Evolutionary conservation across 2,888 invertebrate species (phyloP), one percentile per base, ranked within the genome.

Genomic region (Drosophila atripex): DNA sequence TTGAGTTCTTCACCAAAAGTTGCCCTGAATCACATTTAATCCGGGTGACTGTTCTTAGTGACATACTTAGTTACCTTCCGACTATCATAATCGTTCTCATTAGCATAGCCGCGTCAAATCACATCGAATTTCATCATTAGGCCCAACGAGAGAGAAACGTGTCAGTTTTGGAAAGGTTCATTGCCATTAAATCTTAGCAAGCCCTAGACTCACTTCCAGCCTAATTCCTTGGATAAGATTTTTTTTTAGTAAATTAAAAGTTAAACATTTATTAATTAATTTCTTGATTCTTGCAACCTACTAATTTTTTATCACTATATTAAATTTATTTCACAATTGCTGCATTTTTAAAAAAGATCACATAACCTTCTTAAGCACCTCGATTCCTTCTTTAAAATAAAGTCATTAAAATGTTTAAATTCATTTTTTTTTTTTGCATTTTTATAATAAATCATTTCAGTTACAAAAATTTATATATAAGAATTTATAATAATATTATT

Each of bases 11-110:
- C 21, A 23, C 18, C 11, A 35, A 53, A 45, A 45, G 6, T 30
- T 66, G 28, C 66, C 30, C 64, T 64, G 64, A 64, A 46, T 64
- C 45, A 64, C 45, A 45, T 64, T 66, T 64, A 41, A 61, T 61
- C 63, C 63, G 60, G 39, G n/a, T 61, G 60, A 61, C 39, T 41
- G 63, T 61, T 61, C 60, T 61, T 25, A 39, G n/a, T 47, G 47
- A 30, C 45, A 30, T 54, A 30, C 53, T 38, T 46, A 38, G 35
- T 43, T 55, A 21, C 21, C 41, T 18, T 18, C 23, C 23, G 7
- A 41, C n/a, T 12, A 39, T 23, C 41, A 25, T 50, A 50, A 41
- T 39, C 23, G 43, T 43, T 63, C 49, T 49, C 49, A 69, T 69
- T 69, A 69, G 63, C 69, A 70, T 61, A 54, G 53, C 21, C 30